Evolutionary conservation across 2,888 invertebrate species (phyloP), one percentile per base, ranked within the genome.

Genomic region (Diadegma fenestrale): DNA sequence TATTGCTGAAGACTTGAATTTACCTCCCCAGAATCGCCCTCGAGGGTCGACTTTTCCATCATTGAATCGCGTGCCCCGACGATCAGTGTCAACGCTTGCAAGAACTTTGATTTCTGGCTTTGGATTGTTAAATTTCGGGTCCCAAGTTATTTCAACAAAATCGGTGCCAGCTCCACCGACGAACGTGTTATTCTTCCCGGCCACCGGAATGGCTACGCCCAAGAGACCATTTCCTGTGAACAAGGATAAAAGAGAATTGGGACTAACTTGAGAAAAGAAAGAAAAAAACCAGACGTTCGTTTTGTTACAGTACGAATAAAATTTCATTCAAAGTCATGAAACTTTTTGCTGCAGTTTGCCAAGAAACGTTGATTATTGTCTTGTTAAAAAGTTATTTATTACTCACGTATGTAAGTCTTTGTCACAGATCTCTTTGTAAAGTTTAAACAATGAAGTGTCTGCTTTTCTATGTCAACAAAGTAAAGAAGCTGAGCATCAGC

Each of bases 31-130:
- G 8, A 97, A 93, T 72, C 96, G 93, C 51, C 97, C 97, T 51
- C 92, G 94, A 3, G 95, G 94, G 91, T 97, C 97, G 68, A 95
- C 96, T 92, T 97, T 97, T 33, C 96, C 97, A 91, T 97, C 97
- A 87, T 97, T 97, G 89, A 96, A 95, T 72, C 96, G 92, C 73
- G 94, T 95, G 26, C 95, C 94, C 1, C 92, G 94, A 88, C 94
- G 94, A 86, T 94, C 92, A 1, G 89, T 86, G 26, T 95, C 95
- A 0, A 95, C 94, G 0, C 94, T 93, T 12, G 93, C 91, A n/a
- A 95, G 87, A 22, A 89, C 82, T 80, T 87, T 77, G 7, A 89
- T 80, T 7, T 64, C 71, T 0, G 90, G 91, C 41, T 88, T 61
- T 5, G 82, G 30, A 69, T 87, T 84, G 61, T 90, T 87, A 14